These are phyloP conservation scores for Ailurus styani DNA, from an alignment of 2,113 vertebrate species.

Conservation along the genomic window DNA sequence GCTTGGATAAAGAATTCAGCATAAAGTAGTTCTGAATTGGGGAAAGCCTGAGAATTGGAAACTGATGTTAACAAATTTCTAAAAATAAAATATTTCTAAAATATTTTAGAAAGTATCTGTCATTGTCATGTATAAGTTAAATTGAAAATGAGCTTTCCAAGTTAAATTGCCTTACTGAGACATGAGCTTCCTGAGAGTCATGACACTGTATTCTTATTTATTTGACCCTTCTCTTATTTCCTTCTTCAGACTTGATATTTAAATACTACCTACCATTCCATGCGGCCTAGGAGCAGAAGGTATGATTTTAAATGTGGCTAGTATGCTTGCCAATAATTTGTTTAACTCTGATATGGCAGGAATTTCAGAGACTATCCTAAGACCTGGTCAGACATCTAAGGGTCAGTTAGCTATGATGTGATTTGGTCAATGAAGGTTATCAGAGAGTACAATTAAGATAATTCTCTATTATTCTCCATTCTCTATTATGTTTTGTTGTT, in stretches of 20 bases:
- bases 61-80: neutral
- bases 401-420: neutral
- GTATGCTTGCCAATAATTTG: neutral
- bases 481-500: neutral
- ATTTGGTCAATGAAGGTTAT: neutral
- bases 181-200: neutral
- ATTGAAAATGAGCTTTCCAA: neutral
- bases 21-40: neutral
- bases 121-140: neutral
- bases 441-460: neutral
- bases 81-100: constrained; percentile 30
- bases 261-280: neutral
- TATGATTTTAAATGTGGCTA: neutral
- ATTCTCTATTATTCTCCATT: neutral
- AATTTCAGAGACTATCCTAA: neutral
- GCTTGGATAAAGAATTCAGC: neutral
- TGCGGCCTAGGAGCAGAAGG: neutral
- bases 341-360: neutral
- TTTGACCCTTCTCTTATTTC: neutral
- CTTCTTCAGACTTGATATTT: constrained; percentile 35
- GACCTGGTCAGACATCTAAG: neutral
- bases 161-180: neutral
- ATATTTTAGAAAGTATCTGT: constrained; percentile 4
- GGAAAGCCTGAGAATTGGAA: neutral
- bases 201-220: neutral